A percentile compares a stretch with the other conserved stretches of the same genome.
Evolutionary conservation across 1,140 invertebrate species (phyloP).

Genomic region (Drosophila tsacasi): DNA sequence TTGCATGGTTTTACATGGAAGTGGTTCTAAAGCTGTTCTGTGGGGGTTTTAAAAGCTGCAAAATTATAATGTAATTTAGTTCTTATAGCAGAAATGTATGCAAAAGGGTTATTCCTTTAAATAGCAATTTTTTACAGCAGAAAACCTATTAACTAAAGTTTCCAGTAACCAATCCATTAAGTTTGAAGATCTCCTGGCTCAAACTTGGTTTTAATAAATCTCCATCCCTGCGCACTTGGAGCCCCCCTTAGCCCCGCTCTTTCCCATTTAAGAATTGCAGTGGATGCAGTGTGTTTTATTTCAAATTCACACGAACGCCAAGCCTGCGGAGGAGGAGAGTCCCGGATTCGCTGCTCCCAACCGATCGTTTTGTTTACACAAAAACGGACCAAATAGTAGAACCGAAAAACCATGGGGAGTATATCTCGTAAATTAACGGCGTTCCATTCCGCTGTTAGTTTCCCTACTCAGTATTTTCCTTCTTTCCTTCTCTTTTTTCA

Average conservation of each 20-base stretch:
- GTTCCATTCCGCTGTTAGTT: conserved; percentile 56
- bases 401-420: conserved; percentile 75
- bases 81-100: background rate
- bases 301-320: conserved; percentile 72
- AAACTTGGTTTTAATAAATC: background rate
- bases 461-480: conserved; percentile 16
- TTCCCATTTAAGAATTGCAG: background rate
- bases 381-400: conserved; percentile 48
- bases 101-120: no score
- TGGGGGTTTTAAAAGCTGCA: background rate
- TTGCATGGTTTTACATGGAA: conserved; percentile 22
- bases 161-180: background rate
- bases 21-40: background rate
- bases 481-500: conserved; percentile 8
- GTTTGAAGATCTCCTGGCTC: background rate
- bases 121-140: background rate
- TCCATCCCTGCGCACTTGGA: conserved; percentile 10
- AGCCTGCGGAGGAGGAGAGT: conserved; percentile 16
- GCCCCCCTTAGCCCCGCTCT: background rate
- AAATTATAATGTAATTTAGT: background rate
- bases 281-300: conserved; percentile 76
- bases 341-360: conserved; percentile 15
- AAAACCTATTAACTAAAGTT: background rate
- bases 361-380: conserved; percentile 69
- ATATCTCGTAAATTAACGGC: conserved; percentile 84